Conservation (phyloP, 2,113 vertebrate genomes). For the Ia io region DNA sequence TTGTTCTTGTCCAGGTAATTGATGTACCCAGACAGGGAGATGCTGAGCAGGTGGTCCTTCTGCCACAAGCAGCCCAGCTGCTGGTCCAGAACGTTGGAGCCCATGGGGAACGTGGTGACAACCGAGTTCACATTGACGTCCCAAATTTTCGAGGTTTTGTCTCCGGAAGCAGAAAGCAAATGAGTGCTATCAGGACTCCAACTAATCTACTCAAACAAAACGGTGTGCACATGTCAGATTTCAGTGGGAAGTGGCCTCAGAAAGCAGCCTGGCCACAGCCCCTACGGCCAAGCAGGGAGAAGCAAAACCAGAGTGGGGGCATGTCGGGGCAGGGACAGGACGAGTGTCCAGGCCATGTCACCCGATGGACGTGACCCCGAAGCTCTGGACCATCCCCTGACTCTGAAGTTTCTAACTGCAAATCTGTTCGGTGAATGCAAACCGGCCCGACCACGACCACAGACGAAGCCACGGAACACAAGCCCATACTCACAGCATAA, state of each 20-base stretch:
- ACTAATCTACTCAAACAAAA: constrained; percentile 79
- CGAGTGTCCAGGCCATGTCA: fast-evolving
- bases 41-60: constrained; percentile 90
- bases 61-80: constrained; percentile 99
- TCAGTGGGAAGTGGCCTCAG: background rate
- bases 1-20: constrained; percentile 98
- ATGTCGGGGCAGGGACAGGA: fast-evolving
- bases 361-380: fast-evolving
- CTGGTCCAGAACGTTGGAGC: constrained; percentile 91
- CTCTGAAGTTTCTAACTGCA: background rate
- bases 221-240: background rate
- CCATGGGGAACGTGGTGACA: constrained; percentile 93
- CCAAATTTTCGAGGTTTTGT: constrained; percentile 97
- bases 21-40: constrained; percentile 96
- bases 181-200: constrained; percentile 95
- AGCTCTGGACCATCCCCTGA: fast-evolving
- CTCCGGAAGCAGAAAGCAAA: constrained; percentile 96
- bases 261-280: too few relatives aligned
- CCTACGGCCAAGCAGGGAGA: background rate
- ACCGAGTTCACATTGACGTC: constrained; percentile 87
- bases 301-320: background rate
- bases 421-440: fast-evolving
- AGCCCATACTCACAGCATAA: constrained; percentile 90
- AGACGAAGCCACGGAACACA: fast-evolving
- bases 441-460: fast-evolving